Conservation (phyloP, 2,113 vertebrate species). For the Quiscalus mexicanus region DNA sequence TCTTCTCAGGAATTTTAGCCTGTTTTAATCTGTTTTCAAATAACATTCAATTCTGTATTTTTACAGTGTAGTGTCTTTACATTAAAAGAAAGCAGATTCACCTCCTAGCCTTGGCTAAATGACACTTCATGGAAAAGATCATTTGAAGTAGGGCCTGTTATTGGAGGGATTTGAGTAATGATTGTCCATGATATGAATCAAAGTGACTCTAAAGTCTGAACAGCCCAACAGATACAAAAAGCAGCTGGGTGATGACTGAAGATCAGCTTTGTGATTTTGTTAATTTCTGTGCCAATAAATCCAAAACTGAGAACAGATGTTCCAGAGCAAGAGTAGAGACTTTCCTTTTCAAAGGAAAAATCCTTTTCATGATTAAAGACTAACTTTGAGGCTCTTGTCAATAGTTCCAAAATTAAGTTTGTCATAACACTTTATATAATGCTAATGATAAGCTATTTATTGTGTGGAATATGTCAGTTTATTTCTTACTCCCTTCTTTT, state of each 20-base stretch:
- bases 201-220: background rate
- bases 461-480: conserved; percentile 35
- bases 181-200: background rate
- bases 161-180: background rate
- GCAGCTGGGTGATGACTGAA: background rate
- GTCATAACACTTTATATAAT: conserved; percentile 32
- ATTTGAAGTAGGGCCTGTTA: background rate
- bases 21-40: background rate
- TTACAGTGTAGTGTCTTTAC: background rate
- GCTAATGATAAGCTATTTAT: conserved; percentile 49
- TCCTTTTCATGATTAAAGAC: conserved; percentile 8
- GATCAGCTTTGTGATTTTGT: background rate
- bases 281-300: background rate
- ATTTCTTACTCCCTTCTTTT: conserved; percentile 26
- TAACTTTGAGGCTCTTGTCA: conserved; percentile 15
- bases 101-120: background rate
- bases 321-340: background rate
- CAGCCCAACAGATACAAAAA: background rate
- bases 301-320: background rate
- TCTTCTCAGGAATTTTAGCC: background rate
- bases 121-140: background rate
- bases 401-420: conserved; percentile 44
- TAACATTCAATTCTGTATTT: background rate
- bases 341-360: background rate
- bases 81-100: background rate